Evolutionary conservation across 2,888 invertebrate species (phyloP).

Genomic region (Globia sparganii): DNA sequence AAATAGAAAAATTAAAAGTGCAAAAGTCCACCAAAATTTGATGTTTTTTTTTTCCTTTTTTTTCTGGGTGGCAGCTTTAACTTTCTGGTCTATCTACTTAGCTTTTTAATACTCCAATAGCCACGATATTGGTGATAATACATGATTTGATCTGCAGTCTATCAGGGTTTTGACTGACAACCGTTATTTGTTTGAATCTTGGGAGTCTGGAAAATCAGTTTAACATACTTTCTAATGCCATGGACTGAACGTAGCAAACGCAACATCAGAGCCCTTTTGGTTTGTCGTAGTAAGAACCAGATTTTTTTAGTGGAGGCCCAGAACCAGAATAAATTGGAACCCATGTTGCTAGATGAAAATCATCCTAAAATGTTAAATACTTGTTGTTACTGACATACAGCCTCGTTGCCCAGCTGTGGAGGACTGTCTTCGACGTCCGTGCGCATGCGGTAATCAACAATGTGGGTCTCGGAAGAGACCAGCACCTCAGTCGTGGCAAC

Average conservation of each 20-base stretch:
- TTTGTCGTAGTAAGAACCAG: background rate
- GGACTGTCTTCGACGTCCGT: slow-evolving; percentile 18
- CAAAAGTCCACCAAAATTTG: background rate
- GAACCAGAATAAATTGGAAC: background rate
- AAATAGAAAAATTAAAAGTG: slow-evolving; percentile 11
- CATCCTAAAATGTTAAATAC: slow-evolving; percentile 28
- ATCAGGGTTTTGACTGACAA: background rate
- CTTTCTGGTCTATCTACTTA: background rate
- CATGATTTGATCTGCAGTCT: background rate
- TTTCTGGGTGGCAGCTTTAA: too few relatives aligned
- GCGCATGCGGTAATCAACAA: background rate
- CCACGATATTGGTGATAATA: too few relatives aligned
- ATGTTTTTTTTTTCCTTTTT: slow-evolving; percentile 10
- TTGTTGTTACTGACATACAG: slow-evolving; percentile 61
- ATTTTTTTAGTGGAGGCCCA: background rate
- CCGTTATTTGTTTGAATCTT: background rate
- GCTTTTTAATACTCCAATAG: background rate
- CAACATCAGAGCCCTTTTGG: background rate
- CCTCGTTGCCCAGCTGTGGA: slow-evolving; percentile 62
- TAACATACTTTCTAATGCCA: too few relatives aligned
- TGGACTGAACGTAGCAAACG: too few relatives aligned
- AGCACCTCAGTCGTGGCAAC: slow-evolving; percentile 18
- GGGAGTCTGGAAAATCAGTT: background rate
- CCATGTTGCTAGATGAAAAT: background rate
- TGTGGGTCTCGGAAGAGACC: slow-evolving; percentile 25